Evolutionary conservation across 2,888 invertebrate species (phyloP), one percentile per base, ranked within the genome.

Genomic region (Gortyna flavago): DNA sequence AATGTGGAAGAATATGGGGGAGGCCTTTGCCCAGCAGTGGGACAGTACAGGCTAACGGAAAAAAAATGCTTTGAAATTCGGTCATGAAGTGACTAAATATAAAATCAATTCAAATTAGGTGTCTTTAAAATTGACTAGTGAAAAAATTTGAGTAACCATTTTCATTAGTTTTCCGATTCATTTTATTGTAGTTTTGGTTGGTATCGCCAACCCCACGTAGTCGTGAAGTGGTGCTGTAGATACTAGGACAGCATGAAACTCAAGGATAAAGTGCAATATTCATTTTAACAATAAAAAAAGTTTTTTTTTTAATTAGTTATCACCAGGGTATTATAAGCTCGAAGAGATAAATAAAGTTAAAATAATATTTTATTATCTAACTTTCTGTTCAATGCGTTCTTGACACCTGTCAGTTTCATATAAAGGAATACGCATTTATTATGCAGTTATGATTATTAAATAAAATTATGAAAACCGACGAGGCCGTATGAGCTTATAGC

Each of bases 161-260:
- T 21, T 67, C 8, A 21, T 29, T 13, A 25, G 7, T 25, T 48
- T 54, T 29, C 29, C 38, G 5, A 38, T 70, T 41, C 25, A 41
- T 66, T 44, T 18, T 35, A n/a, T 8, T 9, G 48, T 32, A 32
- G 2, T 51, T 16, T 68, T 25, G 9, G 25, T 59, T 48, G 51
- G 35, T 57, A 74, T 38, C 38, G 11, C 48, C 44, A 74, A 54
- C 18, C 62, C 78, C 78, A 78, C 62, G 25, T 25, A 32, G 0
- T 29, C 0, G 5, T 6, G 18, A 0, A 21, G 11, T 78, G 81
- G 78, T 2, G 81, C 18, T 72, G 41, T 48, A 51, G 41, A 13
- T 61, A 77, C 72, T 62, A 80, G 72, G 80, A 51, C n/a, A 32
- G 44, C 64, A 78, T 64, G n/a, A 9, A 75, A 48, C 11, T 21